Percentiles rank a stretch among this genome's conserved stretches.
Evolutionary conservation across 2,888 invertebrate genomes (phyloP).

Genomic region (Sericinus montela): DNA sequence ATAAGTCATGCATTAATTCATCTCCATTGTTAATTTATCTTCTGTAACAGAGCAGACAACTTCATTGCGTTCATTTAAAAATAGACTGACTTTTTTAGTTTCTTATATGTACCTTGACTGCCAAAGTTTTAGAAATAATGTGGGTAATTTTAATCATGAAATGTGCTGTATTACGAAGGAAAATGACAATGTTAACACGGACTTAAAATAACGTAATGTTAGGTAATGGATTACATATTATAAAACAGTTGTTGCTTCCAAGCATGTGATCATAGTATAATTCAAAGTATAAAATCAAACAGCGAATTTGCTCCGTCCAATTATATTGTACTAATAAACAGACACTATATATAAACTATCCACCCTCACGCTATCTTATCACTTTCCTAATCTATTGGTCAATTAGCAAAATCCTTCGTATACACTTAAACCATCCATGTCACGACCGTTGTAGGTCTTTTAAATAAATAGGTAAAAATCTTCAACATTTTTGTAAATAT

Average conservation of each 20-base stretch:
- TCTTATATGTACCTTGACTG: constrained; percentile 60
- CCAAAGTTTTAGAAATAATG: constrained; percentile 66
- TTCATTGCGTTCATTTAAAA: constrained; percentile 20
- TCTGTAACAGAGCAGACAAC: constrained; percentile 9
- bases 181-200: not conserved
- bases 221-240: constrained; percentile 3
- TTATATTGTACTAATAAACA: constrained; percentile 35
- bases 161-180: not conserved
- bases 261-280: constrained; percentile 25
- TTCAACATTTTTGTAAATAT: constrained; percentile 50
- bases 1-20: constrained; percentile 30
- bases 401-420: constrained; percentile 20
- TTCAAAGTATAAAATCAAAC: constrained; percentile 28
- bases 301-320: constrained; percentile 70
- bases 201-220: constrained; percentile 1
- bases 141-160: constrained; percentile 25
- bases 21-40: constrained; percentile 12
- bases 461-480: constrained; percentile 17
- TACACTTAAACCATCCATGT: not conserved
- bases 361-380: constrained; percentile 9
- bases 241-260: constrained; percentile 27
- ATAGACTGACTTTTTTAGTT: constrained; percentile 54
- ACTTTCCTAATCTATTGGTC: constrained; percentile 15
- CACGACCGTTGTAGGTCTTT: not conserved
- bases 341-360: constrained; percentile 22